Percentiles rank a stretch among this genome's conserved stretches.
These are phyloP conservation scores for Bradysia coprophila DNA, from an alignment of 1,140 invertebrate genomes.

Conservation along the genomic window DNA sequence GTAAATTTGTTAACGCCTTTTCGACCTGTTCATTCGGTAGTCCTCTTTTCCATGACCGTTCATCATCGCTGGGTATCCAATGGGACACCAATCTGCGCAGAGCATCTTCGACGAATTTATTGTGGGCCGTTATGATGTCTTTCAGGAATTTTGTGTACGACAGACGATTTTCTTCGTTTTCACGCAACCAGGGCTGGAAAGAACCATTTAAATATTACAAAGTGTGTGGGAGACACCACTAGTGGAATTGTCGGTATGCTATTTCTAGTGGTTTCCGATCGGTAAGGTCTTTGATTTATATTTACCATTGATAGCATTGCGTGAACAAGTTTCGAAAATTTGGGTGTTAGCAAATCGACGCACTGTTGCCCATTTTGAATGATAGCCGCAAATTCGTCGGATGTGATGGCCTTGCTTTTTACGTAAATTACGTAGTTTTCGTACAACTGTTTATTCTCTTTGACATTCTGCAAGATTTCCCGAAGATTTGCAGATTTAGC, in stretches of 20 bases:
- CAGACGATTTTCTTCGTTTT: conserved; percentile 24
- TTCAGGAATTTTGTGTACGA: conserved; percentile 38
- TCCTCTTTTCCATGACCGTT: conserved; percentile 12
- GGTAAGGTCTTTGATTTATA: too few relatives aligned
- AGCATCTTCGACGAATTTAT: conserved; percentile 34
- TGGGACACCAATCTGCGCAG: conserved; percentile 32
- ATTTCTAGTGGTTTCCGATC: too few relatives aligned
- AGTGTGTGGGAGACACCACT: too few relatives aligned
- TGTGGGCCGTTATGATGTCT: conserved; percentile 40
- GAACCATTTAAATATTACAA: too few relatives aligned
- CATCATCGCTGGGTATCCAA: conserved; percentile 26
- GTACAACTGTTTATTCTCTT: conserved; percentile 14
- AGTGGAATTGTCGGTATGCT: too few relatives aligned
- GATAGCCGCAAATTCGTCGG: conserved; percentile 31
- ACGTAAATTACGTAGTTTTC: too few relatives aligned
- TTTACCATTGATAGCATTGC: conserved; percentile 34
- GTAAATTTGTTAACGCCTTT: conserved; percentile 11
- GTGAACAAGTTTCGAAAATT: conserved; percentile 38
- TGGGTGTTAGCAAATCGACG: conserved; percentile 31
- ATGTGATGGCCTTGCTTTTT: too few relatives aligned
- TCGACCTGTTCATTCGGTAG: conserved; percentile 19
- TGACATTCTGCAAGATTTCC: neutral
- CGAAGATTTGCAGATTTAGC: neutral
- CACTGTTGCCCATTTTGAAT: conserved; percentile 32
- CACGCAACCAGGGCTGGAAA: conserved; percentile 35